Conservation (phyloP, 2,888 invertebrate genomes). For the Drosophila parthenogenetica region DNA sequence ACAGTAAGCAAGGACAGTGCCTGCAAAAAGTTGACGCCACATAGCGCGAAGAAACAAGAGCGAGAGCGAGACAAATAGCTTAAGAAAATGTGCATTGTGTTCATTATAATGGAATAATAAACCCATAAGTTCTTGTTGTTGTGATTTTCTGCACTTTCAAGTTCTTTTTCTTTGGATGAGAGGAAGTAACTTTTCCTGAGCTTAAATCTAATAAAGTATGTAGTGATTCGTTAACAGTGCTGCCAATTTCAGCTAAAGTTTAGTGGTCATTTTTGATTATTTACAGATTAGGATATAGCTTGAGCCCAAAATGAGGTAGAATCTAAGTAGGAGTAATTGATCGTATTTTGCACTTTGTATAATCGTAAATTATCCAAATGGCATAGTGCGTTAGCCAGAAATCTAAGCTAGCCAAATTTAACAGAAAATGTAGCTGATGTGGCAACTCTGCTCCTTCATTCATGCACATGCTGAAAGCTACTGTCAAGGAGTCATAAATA, state of each 20-base stretch:
- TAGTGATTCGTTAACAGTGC: neutral
- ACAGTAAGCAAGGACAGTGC: constrained; percentile 64
- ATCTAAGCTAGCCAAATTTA: too few relatives aligned
- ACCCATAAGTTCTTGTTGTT: constrained; percentile 57
- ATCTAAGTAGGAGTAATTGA: too few relatives aligned
- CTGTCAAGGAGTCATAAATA: constrained; percentile 47
- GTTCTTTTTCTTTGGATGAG: constrained; percentile 38
- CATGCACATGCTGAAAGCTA: neutral
- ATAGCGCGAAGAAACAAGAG: neutral
- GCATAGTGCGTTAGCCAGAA: too few relatives aligned
- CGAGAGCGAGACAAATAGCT: constrained; percentile 8
- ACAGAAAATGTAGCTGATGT: neutral
- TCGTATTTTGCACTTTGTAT: too few relatives aligned
- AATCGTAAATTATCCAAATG: too few relatives aligned
- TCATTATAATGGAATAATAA: constrained; percentile 80
- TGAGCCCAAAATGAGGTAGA: too few relatives aligned
- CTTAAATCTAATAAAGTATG: constrained; percentile 33
- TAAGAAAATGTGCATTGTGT: constrained; percentile 73
- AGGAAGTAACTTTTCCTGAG: constrained; percentile 5
- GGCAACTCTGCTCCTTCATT: neutral
- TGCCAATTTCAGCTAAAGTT: too few relatives aligned
- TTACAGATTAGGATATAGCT: too few relatives aligned
- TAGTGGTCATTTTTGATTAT: too few relatives aligned
- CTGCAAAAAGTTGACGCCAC: constrained; percentile 60
- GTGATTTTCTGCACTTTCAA: constrained; percentile 47